Conservation (phyloP, 1,140 invertebrate species). For the Zaprionus ornatus region DNA sequence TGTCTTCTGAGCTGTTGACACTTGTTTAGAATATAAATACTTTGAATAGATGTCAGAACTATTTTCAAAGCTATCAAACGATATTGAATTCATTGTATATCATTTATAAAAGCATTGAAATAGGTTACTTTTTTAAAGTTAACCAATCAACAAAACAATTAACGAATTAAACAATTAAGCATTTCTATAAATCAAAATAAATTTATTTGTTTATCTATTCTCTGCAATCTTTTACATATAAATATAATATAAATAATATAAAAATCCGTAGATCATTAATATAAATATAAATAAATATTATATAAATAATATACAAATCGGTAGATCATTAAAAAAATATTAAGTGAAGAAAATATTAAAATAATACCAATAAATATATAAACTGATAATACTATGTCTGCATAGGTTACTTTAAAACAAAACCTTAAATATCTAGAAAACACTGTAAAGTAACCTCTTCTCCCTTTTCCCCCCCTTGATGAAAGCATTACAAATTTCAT, state of each 20-base stretch:
- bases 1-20: no score
- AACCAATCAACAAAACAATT: not conserved
- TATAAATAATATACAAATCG: no score
- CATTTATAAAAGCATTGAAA: accelerated
- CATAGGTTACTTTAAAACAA: not conserved
- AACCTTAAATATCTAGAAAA: not conserved
- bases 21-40: no score
- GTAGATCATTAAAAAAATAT: no score
- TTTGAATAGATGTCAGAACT: no score
- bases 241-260: not conserved
- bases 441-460: not conserved
- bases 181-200: no score
- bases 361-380: not conserved
- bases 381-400: no score
- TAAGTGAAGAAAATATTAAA: no score
- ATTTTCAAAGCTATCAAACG: no score
- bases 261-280: not conserved
- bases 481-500: conserved; percentile 7
- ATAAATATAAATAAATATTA: no score
- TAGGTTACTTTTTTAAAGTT: no score
- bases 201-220: not conserved
- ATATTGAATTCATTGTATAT: no score
- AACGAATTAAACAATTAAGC: not conserved
- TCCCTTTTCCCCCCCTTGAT: not conserved
- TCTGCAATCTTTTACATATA: not conserved